Base-by-base conservation (phyloP, 1,140 invertebrate species). In the Drepana arcuata region DNA sequence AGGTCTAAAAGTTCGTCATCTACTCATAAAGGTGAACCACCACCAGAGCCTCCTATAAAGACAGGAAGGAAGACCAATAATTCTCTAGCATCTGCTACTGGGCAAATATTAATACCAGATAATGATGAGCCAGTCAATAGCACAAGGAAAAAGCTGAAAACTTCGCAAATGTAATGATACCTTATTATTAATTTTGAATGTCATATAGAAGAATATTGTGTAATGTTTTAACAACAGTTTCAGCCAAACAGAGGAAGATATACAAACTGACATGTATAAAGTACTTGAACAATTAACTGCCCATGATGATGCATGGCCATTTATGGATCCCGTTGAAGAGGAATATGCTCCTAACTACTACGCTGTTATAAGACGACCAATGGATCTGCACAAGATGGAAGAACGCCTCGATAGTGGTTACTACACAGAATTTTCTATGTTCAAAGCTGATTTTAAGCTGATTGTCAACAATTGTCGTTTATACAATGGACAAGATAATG, bases 221-320 rank as follows among this genome's bases (percentile, higher is more conserved):
- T n/a, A n/a, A n/a, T n/a, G 2, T 34, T 43, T 16, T 21, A 16
- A 18, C 14, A 14, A 14, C 13, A 30, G 12, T 36, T 92, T 92
- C 70, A 86, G 87, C 43, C 89, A 91, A 83, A 90, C 87, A 23
- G 91, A 93, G 48, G 94, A 95, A 65, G 93, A 95, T 62, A 85
- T 94, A 27, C 88, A 91, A 63, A 93, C 92, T 37, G 93, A 93
- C 21, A 93, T 95, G 91, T 92, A 94, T 71, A 95, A 95, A 83
- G 92, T 95, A 16, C 83, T 96, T 16, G 91, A 95, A 64, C 88
- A 90, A 59, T 80, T 96, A 1, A 94, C 93, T 60, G 89, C 91
- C 56, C 93, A 95, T 63, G 89, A 92, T 43, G 94, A 96, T 73
- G 93, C 95, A 2, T 97, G 95, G 95, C 95, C 95, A 1, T 97